Evolutionary conservation across 2,113 vertebrate genomes (phyloP), one percentile per base, ranked within the genome.

Genomic region (Meriones unguiculatus): DNA sequence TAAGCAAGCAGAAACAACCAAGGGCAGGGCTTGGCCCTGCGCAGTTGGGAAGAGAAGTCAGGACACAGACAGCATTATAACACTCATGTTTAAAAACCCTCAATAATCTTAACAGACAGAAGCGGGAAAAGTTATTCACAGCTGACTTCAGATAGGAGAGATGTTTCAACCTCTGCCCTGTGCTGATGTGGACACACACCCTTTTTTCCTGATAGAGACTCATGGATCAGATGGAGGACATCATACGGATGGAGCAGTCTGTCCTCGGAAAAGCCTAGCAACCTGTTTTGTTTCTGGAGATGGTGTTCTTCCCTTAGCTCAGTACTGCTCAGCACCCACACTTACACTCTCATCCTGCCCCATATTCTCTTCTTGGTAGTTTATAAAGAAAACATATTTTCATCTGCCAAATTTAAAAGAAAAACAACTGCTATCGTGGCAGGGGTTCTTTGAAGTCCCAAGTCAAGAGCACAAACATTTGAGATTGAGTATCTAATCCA

Each of bases 171-270:
- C 85, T 81, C 50, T 64, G n/a, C 38, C 75, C 54, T 32, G 82
- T 75, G 78, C 72, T 28, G 13, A 9, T n/a, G 6, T 0, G 32
- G 17, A 22, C 3, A 76, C 0, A 15, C 2, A 28, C 0, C 50
- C 75, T 97, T 75, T 72, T 95, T 86, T 86, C 65, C 85, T 67
- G 77, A 96, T 28, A 67, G 38, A 46, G 28, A 25, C 7, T 59
- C 3, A 7, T 65, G 41, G 62, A 59, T 13, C 28, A 15, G 24
- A 5, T 18, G 28, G 28, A 32, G 10, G 64, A 92, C 65, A 24
- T 59, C 50, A 59, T 22, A 94, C 28, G 1, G 76, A 62, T 38
- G 50, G 50, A 70, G 46, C 10, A 11, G 41, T 46, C 41, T 87
- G 3, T n/a, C 20, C 81, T 76, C 35, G 28, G 59, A 50, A 84